Percentiles rank a stretch among this genome's conserved stretches.
These are phyloP conservation scores for Erpornis zantholeuca DNA, from an alignment of 2,113 vertebrate species.

Conservation along the genomic window DNA sequence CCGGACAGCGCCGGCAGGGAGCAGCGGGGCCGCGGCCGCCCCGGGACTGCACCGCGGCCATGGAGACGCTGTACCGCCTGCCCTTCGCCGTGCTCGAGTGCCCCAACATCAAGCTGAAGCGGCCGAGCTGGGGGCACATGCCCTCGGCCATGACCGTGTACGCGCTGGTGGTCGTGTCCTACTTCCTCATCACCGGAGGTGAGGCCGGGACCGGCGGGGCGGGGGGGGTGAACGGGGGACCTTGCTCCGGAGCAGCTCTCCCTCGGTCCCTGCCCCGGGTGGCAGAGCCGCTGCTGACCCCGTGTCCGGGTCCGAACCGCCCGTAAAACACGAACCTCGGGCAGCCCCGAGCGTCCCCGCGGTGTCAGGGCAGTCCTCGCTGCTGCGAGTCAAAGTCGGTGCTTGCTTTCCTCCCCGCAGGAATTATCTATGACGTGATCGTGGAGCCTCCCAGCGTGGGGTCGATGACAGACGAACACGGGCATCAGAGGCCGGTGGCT, in stretches of 20 bases:
- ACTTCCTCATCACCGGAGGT: slow-evolving; percentile 99
- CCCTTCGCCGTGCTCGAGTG: slow-evolving; percentile 92
- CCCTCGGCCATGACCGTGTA: slow-evolving; percentile 99
- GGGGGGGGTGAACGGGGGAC: background rate
- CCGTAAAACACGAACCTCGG: fast-evolving
- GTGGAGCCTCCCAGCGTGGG: slow-evolving; percentile 98
- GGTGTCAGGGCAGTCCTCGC: fast-evolving
- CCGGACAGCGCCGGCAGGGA: background rate
- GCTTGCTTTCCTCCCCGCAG: slow-evolving; percentile 52
- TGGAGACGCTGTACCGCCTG: slow-evolving; percentile 90
- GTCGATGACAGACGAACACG: slow-evolving; percentile 97
- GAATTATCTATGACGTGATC: slow-evolving; percentile 98
- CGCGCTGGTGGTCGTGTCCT: slow-evolving; percentile 93
- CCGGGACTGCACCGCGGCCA: background rate
- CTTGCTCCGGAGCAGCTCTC: background rate
- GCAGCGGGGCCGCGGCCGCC: background rate
- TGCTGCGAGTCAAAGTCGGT: background rate
- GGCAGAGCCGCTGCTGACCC: background rate
- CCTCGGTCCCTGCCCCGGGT: background rate
- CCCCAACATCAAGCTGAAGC: slow-evolving; percentile 95
- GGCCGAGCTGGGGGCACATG: slow-evolving; percentile 96
- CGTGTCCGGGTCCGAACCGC: background rate
- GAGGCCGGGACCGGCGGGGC: background rate
- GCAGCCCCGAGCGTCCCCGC: background rate
- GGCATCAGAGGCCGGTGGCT: slow-evolving; percentile 95